Base-by-base conservation (phyloP, 2,797 vertebrate species). In the Staurois parvus region DNA sequence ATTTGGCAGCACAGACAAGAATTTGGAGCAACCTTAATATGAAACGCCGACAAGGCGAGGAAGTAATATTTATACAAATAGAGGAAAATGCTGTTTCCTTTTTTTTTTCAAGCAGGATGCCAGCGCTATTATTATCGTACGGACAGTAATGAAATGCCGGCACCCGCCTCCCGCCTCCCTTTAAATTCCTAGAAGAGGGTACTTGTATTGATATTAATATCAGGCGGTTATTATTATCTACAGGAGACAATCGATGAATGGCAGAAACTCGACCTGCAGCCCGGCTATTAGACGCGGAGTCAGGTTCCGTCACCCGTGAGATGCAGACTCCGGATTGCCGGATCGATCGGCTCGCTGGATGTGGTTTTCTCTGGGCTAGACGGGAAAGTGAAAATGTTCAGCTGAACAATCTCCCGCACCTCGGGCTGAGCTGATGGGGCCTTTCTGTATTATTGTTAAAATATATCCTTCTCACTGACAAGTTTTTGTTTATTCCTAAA, bases 51-150 rank as follows among this genome's bases (percentile, higher is more conserved):
- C 7, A 74, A 69, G 66, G 87, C 0, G 0, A 92, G 94, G 93
- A 95, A 94, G 91, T 87, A 2, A n/a, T 90, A 92, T 92, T 95
- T 94, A 94, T 92, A 89, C 87, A 92, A 92, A 90, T 84, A 72
- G 91, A 92, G 93, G 93, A 95, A 94, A 90, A 91, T 78, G 83
- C 89, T 72, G 87, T 91, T 95, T 95, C 93, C 94, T 94, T 88
- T 91, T 37, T 37, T 37, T 9, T 10, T 1, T 93, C 81, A 2
- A 12, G 76, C 93, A 93, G 93, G 92, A 95, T 95, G 90, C 86
- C 52, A 86, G 81, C 91, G 90, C 91, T 94, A 93, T 94, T 95
- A 92, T 94, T 66, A 29, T 29, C 64, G 91, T 91, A 89, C 2
- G 87, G 88, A 91, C 68, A 3, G 86, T 56, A 93, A 92, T 92